phyloP scores from a whole-genome alignment of 2,888 invertebrate genomes.

The Lasioglossum vierecki region DNA sequence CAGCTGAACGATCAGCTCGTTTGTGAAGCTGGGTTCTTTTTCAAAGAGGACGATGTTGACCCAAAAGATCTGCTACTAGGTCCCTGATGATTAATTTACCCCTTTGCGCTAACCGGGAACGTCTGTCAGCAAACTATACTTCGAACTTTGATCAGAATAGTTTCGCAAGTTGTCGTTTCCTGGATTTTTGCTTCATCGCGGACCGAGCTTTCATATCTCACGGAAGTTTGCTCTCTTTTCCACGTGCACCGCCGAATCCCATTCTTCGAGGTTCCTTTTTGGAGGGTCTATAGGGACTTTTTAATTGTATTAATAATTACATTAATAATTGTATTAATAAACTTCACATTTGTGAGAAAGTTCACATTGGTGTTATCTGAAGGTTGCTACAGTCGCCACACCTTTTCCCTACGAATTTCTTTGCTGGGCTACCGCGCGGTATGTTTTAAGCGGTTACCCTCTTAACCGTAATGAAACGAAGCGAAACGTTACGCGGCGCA shows the following conservation, averaged over 20 bases:
- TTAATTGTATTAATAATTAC: too few species aligned
- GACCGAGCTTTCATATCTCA: too few species aligned
- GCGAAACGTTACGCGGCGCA: background rate
- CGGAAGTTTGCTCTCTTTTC: background rate
- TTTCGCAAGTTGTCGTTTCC: slow-evolving; percentile 6
- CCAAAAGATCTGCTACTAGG: too few species aligned
- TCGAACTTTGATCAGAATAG: background rate
- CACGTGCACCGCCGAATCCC: too few species aligned
- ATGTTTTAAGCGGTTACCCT: background rate
- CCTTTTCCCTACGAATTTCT: background rate
- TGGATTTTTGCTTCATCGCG: background rate
- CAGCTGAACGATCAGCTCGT: background rate
- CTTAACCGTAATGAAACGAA: background rate
- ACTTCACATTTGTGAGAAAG: too few species aligned
- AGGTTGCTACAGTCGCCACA: too few species aligned
- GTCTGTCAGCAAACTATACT: background rate
- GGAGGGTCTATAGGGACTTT: too few species aligned
- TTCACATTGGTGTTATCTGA: too few species aligned
- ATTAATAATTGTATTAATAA: too few species aligned
- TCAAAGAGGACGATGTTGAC: too few species aligned
- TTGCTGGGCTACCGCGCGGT: background rate
- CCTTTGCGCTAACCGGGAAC: background rate
- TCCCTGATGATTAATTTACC: too few species aligned
- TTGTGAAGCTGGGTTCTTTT: too few species aligned
- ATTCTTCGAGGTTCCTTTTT: background rate